phyloP scores from a whole-genome alignment of 2,888 invertebrate species.

The Crossocerus cetratus region DNA sequence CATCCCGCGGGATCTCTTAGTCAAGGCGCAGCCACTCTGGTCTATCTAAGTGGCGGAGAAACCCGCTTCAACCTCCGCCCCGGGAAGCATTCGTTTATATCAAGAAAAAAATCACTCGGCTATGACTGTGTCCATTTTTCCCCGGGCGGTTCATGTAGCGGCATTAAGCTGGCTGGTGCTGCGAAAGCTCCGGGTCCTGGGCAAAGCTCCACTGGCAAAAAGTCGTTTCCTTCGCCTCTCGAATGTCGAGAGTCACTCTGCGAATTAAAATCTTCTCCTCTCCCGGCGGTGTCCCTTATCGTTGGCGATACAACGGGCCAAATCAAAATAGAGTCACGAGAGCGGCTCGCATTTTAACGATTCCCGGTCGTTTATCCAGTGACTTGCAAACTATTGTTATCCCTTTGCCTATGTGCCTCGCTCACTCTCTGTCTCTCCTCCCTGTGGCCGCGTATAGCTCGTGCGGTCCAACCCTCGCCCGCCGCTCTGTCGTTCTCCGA shows the following conservation, averaged over 20 bases:
- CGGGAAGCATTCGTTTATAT: no score
- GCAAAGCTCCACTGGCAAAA: neutral
- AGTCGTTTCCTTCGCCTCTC: conserved; percentile 11
- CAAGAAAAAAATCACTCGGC: no score
- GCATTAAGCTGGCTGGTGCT: no score
- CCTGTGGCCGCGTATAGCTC: conserved; percentile 5
- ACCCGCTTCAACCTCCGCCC: no score
- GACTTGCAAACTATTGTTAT: conserved; percentile 76
- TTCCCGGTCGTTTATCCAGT: conserved; percentile 76
- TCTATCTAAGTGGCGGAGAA: conserved; percentile 12
- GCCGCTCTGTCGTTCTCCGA: conserved; percentile 23
- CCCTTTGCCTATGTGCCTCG: conserved; percentile 43
- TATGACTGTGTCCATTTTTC: no score
- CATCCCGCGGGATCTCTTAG: conserved; percentile 72
- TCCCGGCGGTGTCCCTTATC: conserved; percentile 49
- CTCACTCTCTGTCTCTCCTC: conserved; percentile 27
- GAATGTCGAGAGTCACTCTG: conserved; percentile 51
- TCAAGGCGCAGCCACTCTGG: conserved; percentile 60
- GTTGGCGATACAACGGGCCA: conserved; percentile 47
- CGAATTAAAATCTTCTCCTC: conserved; percentile 48
- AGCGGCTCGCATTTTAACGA: conserved; percentile 72
- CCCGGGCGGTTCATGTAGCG: no score
- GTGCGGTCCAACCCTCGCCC: conserved; percentile 28
- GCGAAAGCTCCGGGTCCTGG: neutral
- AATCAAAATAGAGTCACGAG: conserved; percentile 62